Evolutionary conservation across 2,113 vertebrate genomes (phyloP), one percentile per base, ranked within the genome.

Genomic region (Tetraodon nigroviridis): DNA sequence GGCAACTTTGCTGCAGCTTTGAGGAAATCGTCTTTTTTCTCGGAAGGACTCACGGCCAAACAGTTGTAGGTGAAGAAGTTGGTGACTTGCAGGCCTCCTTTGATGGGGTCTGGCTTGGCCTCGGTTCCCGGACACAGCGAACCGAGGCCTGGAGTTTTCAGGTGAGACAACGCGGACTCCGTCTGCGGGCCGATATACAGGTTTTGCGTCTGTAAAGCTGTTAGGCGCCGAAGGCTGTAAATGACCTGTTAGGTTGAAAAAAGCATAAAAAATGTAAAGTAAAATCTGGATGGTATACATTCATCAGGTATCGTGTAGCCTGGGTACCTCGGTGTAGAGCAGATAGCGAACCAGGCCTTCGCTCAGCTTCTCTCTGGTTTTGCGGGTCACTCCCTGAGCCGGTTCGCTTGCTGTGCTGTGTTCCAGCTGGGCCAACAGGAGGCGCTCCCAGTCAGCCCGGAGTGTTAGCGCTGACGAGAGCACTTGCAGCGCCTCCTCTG

Each of bases 21-120:
- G n/a, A 55, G 5, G 0, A 22, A 42, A 51, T 29, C 7, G 10
- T 3, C 54, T 49, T 49, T 24, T 51, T 44, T 32, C 17, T n/a
- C 46, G 10, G 7, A n/a, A 10, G 5, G 0, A 85, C 93, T 94
- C 78, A 98, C 95, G 8, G 75, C 57, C 67, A 98, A 82, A 61
- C 95, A 97, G 86, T 95, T 95, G 86, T 96, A 96, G 17, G 92
- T 97, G 83, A 98, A 91, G 68, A 92, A 94, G 13, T 68, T 86
- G 0, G 82, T 89, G 65, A 97, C 89, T 0, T 59, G 24, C 3
- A 94, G 87, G 44, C 95, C 95, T 1, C 95, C 95, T 79, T 97
- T 98, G 20, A 90, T 80, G 10, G 90, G 87, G 14, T 97, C 84
- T 0, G 92, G 92, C 4, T 84, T 72, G 41, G 84, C 66, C 56